These are phyloP conservation scores for Oscheius myriophilus DNA, from an alignment of 2,888 invertebrate genomes.

Conservation along the genomic window DNA sequence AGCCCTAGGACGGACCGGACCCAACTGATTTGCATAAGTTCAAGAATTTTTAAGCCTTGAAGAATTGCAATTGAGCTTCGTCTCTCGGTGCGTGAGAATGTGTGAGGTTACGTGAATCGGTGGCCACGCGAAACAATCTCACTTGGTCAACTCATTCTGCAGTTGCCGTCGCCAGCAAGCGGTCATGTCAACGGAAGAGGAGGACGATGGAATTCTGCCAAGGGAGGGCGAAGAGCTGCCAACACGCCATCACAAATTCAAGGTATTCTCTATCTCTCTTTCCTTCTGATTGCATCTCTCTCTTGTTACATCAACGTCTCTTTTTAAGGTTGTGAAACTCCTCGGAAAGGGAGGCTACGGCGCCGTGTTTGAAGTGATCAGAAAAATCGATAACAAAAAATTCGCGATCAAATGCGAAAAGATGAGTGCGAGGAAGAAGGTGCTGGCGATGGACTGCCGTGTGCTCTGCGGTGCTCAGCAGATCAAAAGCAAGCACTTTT, in stretches of 20 bases:
- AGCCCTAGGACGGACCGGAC: too few relatives aligned
- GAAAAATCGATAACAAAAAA: constrained; percentile 38
- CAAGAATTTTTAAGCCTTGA: too few relatives aligned
- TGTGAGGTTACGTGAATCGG: too few relatives aligned
- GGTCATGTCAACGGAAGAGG: not conserved
- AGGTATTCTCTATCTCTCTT: too few relatives aligned
- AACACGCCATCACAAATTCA: constrained; percentile 46
- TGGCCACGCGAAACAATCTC: too few relatives aligned
- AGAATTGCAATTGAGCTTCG: too few relatives aligned
- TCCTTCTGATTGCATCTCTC: too few relatives aligned
- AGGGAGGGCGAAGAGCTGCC: constrained; percentile 44
- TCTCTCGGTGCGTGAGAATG: too few relatives aligned
- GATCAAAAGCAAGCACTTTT: constrained; percentile 58
- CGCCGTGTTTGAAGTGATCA: constrained; percentile 56
- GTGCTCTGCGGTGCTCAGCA: constrained; percentile 54
- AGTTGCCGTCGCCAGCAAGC: too few relatives aligned
- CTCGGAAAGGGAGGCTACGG: constrained; percentile 64
- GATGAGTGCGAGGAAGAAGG: constrained; percentile 21
- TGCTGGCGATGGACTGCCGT: constrained; percentile 59
- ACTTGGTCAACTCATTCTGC: too few relatives aligned
- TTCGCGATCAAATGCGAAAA: constrained; percentile 61
- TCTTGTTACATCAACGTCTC: too few relatives aligned
- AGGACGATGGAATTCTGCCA: constrained; percentile 43
- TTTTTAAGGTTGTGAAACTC: constrained; percentile 37
- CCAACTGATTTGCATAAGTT: too few relatives aligned